These are phyloP conservation scores for Apis florea DNA, from an alignment of 1,140 invertebrate species.

Conservation along the genomic window DNA sequence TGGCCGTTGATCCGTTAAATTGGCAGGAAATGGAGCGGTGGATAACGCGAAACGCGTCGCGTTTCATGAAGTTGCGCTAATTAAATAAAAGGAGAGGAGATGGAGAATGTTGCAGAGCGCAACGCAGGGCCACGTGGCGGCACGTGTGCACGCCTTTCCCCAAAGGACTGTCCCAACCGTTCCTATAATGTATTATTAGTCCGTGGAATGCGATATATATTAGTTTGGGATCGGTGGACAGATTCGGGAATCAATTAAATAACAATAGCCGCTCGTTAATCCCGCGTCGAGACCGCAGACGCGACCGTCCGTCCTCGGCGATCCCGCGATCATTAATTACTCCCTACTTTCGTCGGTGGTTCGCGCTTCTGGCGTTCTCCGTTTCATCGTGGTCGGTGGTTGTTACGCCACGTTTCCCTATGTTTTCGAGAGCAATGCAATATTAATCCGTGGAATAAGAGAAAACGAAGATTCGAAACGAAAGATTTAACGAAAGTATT, in stretches of 20 bases:
- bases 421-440: neutral
- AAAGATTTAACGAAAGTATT: no score
- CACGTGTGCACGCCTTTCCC: slow-evolving; percentile 62
- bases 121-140: slow-evolving; percentile 62
- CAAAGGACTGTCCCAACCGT: slow-evolving; percentile 24
- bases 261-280: slow-evolving; percentile 71
- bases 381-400: neutral
- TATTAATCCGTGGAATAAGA: neutral
- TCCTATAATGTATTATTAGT: slow-evolving; percentile 71
- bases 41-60: slow-evolving; percentile 35
- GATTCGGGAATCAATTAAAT: slow-evolving; percentile 70
- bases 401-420: neutral
- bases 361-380: slow-evolving; percentile 39
- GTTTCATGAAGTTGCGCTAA: slow-evolving; percentile 71
- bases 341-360: slow-evolving; percentile 13
- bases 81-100: slow-evolving; percentile 76
- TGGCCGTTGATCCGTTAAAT: slow-evolving; percentile 50
- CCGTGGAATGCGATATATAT: slow-evolving; percentile 52
- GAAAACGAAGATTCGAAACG: no score
- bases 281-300: slow-evolving; percentile 57
- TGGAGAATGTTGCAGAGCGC: slow-evolving; percentile 28
- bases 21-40: slow-evolving; percentile 58
- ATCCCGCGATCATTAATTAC: slow-evolving; percentile 46
- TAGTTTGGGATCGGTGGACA: slow-evolving; percentile 43
- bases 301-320: slow-evolving; percentile 42